Evolutionary conservation across 2,888 invertebrate species (phyloP).

Genomic region (Spodoptera picta): DNA sequence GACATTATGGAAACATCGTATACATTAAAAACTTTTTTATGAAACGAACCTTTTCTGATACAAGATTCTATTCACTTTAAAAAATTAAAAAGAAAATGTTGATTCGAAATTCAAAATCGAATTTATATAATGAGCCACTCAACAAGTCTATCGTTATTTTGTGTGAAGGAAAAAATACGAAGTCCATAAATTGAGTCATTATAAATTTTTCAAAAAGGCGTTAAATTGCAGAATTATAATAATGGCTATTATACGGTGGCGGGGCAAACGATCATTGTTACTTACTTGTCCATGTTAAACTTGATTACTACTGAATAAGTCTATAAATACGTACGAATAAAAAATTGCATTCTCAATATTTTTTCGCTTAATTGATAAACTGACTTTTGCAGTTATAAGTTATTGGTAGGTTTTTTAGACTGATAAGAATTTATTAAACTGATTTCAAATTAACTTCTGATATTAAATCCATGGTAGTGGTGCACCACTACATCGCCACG

Average conservation of each 20-base stretch:
- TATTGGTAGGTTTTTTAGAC: too few relatives aligned
- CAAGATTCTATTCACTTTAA: slow-evolving; percentile 28
- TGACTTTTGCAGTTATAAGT: too few relatives aligned
- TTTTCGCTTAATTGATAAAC: too few relatives aligned
- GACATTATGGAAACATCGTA: slow-evolving; percentile 34
- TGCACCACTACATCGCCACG: too few relatives aligned
- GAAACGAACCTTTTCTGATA: slow-evolving; percentile 24
- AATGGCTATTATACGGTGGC: slow-evolving; percentile 76
- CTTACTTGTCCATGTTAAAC: slow-evolving; percentile 57
- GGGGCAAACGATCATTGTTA: slow-evolving; percentile 55
- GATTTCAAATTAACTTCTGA: too few relatives aligned
- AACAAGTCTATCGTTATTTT: slow-evolving; percentile 67
- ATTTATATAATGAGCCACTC: slow-evolving; percentile 72
- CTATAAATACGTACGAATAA: slow-evolving; percentile 44
- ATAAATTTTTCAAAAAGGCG: slow-evolving; percentile 80
- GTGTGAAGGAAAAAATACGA: slow-evolving; percentile 61
- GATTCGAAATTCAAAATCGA: slow-evolving; percentile 62
- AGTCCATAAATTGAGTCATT: slow-evolving; percentile 82
- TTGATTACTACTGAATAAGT: slow-evolving; percentile 53
- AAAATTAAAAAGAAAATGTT: slow-evolving; percentile 43
- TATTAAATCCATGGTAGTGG: too few relatives aligned
- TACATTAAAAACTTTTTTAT: slow-evolving; percentile 32
- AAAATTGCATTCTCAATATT: slow-evolving; percentile 1
- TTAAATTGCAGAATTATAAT: slow-evolving; percentile 80
- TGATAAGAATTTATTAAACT: too few relatives aligned